Conservation (phyloP, 2,797 vertebrate species). For the Antennarius maculatus region DNA sequence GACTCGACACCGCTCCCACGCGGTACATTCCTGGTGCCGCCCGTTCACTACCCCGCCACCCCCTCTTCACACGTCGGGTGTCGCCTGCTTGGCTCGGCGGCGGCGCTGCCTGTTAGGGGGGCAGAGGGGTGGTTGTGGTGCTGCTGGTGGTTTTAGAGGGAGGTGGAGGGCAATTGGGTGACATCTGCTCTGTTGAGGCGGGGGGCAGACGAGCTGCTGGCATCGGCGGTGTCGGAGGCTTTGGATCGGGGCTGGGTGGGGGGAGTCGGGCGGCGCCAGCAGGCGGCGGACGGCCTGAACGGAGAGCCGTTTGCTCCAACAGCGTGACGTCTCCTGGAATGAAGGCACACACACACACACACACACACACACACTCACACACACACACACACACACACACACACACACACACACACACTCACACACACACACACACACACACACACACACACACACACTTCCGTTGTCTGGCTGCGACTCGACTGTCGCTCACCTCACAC, state of each 20-base stretch:
- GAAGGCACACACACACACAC: conserved; percentile 76
- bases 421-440: too few species aligned
- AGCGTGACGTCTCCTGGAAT: conserved; percentile 98
- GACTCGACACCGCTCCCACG: conserved; percentile 64
- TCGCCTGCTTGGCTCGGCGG: conserved; percentile 69
- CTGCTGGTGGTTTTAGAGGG: conserved; percentile 47
- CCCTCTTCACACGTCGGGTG: conserved; percentile 80
- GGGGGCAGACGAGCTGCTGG: conserved; percentile 87
- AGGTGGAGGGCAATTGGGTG: conserved; percentile 86
- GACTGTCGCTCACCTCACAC: conserved; percentile 51
- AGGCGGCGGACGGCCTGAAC: conserved; percentile 89
- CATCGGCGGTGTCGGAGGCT: conserved; percentile 79
- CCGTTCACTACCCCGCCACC: conserved; percentile 36
- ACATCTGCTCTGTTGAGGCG: conserved; percentile 90
- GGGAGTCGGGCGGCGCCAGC: conserved; percentile 70
- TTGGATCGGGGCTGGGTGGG: conserved; percentile 78
- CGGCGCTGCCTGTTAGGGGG: conserved; percentile 81
- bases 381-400: too few species aligned
- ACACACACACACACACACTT: conserved; percentile 9
- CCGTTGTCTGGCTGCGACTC: conserved; percentile 43
- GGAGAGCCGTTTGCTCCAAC: conserved; percentile 89
- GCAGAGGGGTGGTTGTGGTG: conserved; percentile 2
- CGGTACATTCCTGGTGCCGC: conserved; percentile 71
- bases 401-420: too few species aligned
- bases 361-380: too few species aligned